These are phyloP conservation scores for Enteromius thamalakanensis DNA, from an alignment of 2,797 vertebrate species.

Conservation along the genomic window DNA sequence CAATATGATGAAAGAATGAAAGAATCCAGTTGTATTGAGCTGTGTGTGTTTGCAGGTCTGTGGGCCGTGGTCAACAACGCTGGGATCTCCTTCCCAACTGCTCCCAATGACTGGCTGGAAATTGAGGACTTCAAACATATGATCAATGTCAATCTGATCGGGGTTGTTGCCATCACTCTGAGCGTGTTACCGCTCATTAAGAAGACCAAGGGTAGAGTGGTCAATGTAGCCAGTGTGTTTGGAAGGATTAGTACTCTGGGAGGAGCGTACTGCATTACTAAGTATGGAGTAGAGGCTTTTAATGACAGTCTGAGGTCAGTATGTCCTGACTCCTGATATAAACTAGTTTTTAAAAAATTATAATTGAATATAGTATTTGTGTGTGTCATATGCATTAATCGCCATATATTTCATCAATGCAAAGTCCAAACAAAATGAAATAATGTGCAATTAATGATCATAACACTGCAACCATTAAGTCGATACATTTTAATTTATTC, in stretches of 20 bases:
- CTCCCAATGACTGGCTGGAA: slow-evolving; percentile 63
- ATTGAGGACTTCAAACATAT: slow-evolving; percentile 63
- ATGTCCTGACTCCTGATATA: neutral
- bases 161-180: slow-evolving; percentile 63
- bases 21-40: too few relatives aligned
- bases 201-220: slow-evolving; percentile 65
- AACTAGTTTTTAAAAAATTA: neutral
- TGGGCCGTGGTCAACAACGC: slow-evolving; percentile 70
- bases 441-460: neutral
- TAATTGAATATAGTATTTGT: neutral
- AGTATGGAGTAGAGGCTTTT: slow-evolving; percentile 69
- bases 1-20: too few relatives aligned
- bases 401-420: neutral
- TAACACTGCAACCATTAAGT: neutral
- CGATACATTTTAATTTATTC: neutral
- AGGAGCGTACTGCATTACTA: slow-evolving; percentile 65
- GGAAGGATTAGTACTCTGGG: slow-evolving; percentile 60
- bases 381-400: neutral
- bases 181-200: slow-evolving; percentile 67
- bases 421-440: neutral
- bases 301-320: slow-evolving; percentile 67
- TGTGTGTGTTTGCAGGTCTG: slow-evolving; percentile 58
- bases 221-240: slow-evolving; percentile 67
- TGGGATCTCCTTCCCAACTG: slow-evolving; percentile 60
- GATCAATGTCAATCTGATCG: slow-evolving; percentile 64